Evolutionary conservation across 2,888 invertebrate genomes (phyloP).

Genomic region (Phymatocera aterrima): DNA sequence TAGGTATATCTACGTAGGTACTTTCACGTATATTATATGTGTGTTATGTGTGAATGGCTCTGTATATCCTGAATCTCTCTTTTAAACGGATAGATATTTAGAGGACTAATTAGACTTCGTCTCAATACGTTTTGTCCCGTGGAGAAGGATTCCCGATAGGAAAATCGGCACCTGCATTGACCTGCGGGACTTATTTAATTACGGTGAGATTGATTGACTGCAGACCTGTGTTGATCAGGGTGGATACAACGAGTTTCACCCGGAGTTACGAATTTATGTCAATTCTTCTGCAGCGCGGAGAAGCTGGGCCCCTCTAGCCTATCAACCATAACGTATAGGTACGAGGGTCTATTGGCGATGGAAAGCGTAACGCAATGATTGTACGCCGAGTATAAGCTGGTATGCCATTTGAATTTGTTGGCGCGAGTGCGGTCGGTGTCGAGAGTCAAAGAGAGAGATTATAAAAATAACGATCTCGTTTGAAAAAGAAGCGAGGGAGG

Average conservation of each 20-base stretch:
- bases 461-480: slow-evolving; percentile 39
- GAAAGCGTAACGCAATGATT: neutral
- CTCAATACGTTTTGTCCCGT: neutral
- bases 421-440: neutral
- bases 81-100: slow-evolving; percentile 10
- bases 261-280: too few species aligned
- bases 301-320: too few species aligned
- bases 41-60: neutral
- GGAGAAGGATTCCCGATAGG: neutral
- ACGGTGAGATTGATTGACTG: neutral
- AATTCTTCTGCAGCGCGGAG: too few species aligned
- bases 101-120: slow-evolving; percentile 29
- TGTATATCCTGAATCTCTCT: slow-evolving; percentile 29
- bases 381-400: neutral
- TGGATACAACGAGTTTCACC: too few species aligned
- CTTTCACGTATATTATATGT: neutral
- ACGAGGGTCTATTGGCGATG: neutral
- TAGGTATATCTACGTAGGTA: neutral
- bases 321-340: too few species aligned
- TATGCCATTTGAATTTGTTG: slow-evolving; percentile 32
- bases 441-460: slow-evolving; percentile 36
- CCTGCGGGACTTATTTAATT: neutral
- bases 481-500: slow-evolving; percentile 2
- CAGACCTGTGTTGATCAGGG: too few species aligned
- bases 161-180: neutral